Conservation (phyloP, 2,888 invertebrate genomes). For the Diarsia dahlii region DNA sequence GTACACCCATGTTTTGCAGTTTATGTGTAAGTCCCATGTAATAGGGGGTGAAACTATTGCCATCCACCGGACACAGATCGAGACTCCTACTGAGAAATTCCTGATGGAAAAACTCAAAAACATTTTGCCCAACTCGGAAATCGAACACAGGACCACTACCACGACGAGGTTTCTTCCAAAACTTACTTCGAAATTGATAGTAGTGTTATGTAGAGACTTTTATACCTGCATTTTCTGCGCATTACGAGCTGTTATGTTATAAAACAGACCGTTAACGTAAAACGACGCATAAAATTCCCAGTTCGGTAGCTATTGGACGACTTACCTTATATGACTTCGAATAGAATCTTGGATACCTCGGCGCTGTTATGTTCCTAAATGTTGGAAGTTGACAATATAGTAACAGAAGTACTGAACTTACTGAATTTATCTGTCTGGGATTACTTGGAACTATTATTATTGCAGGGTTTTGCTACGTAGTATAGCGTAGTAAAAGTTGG, state of each 20-base stretch:
- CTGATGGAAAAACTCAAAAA: too few relatives aligned
- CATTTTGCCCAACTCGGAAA: too few relatives aligned
- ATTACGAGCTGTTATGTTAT: conserved; percentile 54
- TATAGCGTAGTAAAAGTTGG: background rate
- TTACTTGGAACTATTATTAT: conserved; percentile 4
- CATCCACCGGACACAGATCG: too few relatives aligned
- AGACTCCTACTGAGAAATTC: too few relatives aligned
- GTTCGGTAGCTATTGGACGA: conserved; percentile 40
- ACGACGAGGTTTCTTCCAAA: background rate
- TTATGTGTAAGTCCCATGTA: too few relatives aligned
- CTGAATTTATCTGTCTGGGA: conserved; percentile 36
- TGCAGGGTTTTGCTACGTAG: background rate
- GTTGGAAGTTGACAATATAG: conserved; percentile 52
- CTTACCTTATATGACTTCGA: conserved; percentile 53
- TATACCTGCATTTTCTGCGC: conserved; percentile 46
- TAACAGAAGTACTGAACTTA: conserved; percentile 31
- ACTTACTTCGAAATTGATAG: conserved; percentile 35
- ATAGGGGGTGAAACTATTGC: too few relatives aligned
- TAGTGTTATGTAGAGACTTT: conserved; percentile 48
- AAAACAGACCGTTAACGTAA: conserved; percentile 58
- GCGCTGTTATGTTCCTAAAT: conserved; percentile 41
- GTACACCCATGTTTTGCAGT: too few relatives aligned
- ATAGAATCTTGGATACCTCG: conserved; percentile 51
- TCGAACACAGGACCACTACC: too few relatives aligned
- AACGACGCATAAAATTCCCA: conserved; percentile 56